A percentile compares a stretch with the other conserved stretches of the same genome.
Conservation (phyloP, 2,797 vertebrate genomes). For the Hapalemur alaotrensis region DNA sequence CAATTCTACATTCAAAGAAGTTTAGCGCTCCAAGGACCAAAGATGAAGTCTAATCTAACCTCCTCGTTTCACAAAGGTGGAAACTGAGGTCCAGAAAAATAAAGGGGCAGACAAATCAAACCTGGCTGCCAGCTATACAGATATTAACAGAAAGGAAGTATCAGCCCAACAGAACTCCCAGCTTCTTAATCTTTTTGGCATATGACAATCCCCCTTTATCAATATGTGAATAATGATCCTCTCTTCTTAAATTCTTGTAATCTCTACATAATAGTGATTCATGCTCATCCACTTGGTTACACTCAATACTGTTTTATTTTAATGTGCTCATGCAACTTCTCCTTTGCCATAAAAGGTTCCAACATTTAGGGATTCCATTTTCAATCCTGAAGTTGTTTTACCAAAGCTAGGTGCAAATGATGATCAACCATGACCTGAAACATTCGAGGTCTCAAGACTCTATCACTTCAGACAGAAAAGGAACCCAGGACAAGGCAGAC, state of each 20-base stretch:
- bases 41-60: neutral
- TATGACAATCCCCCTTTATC: neutral
- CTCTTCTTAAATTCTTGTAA: neutral
- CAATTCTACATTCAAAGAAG: conserved; percentile 33
- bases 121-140: too few relatives aligned
- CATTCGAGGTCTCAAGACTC: neutral
- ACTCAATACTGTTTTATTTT: neutral
- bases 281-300: neutral
- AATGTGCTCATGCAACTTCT: neutral
- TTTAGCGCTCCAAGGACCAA: neutral
- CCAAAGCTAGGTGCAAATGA: neutral
- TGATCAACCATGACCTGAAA: neutral
- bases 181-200: neutral
- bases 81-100: neutral
- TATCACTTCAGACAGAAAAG: conserved; percentile 12
- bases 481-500: neutral
- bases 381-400: neutral
- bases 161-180: neutral
- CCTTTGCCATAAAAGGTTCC: conserved; percentile 1
- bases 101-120: neutral
- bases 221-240: neutral
- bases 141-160: neutral
- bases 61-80: neutral
- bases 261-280: neutral
- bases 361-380: neutral